Conservation (phyloP, 2,888 invertebrate species). For the Macrosiphum euphorbiae region DNA sequence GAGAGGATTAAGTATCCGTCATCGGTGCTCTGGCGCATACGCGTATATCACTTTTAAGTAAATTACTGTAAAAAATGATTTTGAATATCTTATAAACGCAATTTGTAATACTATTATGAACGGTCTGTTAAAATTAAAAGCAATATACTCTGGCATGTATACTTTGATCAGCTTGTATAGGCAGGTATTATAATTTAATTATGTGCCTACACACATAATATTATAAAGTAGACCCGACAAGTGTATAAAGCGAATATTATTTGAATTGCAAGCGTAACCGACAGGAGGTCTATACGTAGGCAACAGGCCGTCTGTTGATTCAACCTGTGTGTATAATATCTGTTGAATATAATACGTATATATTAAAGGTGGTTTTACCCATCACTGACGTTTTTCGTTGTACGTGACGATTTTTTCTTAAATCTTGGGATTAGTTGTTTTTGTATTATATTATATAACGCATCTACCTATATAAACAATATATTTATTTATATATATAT, state of each 20-base stretch:
- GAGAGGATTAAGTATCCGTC: not conserved
- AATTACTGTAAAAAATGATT: not conserved
- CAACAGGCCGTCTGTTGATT: constrained; percentile 31
- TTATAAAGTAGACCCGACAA: not conserved
- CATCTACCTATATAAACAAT: not conserved
- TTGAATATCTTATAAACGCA: not conserved
- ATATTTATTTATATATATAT: not conserved
- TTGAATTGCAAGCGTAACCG: not conserved
- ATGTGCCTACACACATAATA: not conserved
- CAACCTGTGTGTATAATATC: constrained; percentile 34
- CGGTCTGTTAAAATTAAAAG: not conserved
- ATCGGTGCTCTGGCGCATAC: not conserved
- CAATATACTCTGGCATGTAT: not conserved
- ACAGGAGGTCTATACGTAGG: not conserved
- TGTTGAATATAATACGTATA: constrained; percentile 16
- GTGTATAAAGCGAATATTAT: constrained; percentile 5
- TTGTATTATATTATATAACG: not conserved
- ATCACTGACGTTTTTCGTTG: not conserved
- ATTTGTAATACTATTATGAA: not conserved
- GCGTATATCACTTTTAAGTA: not conserved
- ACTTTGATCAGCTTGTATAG: not conserved
- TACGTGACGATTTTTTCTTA: not conserved
- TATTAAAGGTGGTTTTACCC: not conserved
- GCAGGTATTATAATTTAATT: not conserved
- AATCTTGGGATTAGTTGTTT: not conserved